phyloP scores from a whole-genome alignment of 2,888 invertebrate genomes.

The Stenotaenia linearis region DNA sequence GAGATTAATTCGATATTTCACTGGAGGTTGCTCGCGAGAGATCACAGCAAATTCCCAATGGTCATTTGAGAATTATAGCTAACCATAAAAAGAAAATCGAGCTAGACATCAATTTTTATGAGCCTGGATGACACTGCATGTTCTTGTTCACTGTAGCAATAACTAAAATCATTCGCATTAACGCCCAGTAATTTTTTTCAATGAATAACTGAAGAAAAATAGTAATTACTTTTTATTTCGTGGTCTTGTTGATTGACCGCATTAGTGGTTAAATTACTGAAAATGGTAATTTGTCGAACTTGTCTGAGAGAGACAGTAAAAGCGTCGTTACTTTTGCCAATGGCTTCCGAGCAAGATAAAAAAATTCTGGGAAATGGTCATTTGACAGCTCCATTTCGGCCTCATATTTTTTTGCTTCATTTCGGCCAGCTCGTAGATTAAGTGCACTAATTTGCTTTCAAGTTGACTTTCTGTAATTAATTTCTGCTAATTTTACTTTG shows the following conservation, averaged over 20 bases:
- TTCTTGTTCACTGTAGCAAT: neutral
- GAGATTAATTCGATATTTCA: slow-evolving; percentile 14
- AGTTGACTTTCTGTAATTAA: too few relatives aligned
- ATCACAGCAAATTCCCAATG: neutral
- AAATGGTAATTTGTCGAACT: neutral
- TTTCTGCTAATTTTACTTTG: too few relatives aligned
- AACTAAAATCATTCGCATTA: neutral
- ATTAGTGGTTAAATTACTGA: too few relatives aligned
- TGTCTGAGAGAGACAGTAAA: neutral
- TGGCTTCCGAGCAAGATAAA: neutral
- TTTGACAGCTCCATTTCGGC: neutral
- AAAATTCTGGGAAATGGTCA: neutral
- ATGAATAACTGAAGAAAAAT: too few relatives aligned
- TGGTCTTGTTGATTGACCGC: too few relatives aligned
- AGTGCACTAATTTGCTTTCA: too few relatives aligned
- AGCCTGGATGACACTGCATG: neutral
- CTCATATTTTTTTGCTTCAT: too few relatives aligned
- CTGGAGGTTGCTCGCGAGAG: neutral
- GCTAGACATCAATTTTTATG: slow-evolving; percentile 5
- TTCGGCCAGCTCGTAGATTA: too few relatives aligned
- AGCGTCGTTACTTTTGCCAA: neutral
- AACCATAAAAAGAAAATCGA: neutral
- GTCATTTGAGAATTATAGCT: slow-evolving; percentile 13
- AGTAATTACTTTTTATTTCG: too few relatives aligned
- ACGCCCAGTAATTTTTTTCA: too few relatives aligned